Percentiles rank a stretch among this genome's conserved stretches.
phyloP scores from a whole-genome alignment of 2,888 invertebrate genomes.

The Margaritifera margaritifera region DNA sequence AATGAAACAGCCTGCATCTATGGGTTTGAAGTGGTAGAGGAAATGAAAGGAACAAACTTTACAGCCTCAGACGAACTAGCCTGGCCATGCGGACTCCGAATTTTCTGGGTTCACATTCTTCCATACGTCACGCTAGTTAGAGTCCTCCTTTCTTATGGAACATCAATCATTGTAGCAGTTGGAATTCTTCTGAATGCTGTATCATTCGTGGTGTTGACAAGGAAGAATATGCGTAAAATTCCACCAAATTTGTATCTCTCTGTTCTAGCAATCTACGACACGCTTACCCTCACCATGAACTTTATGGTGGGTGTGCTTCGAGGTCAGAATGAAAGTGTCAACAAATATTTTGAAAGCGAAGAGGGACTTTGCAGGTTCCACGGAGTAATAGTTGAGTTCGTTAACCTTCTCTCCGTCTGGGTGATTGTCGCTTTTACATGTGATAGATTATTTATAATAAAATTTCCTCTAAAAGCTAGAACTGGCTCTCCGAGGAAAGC shows the following conservation, averaged over 20 bases:
- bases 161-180: conserved; percentile 37
- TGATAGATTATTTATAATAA: conserved; percentile 51
- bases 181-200: conserved; percentile 45
- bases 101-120: conserved; percentile 40
- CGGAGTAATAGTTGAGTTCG: conserved; percentile 55
- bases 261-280: conserved; percentile 49
- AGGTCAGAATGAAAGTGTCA: conserved; percentile 43
- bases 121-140: conserved; percentile 48
- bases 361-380: conserved; percentile 52
- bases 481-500: conserved; percentile 37
- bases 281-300: conserved; percentile 45
- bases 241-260: conserved; percentile 53
- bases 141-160: conserved; percentile 50
- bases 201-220: conserved; percentile 42
- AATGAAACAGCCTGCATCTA: no score
- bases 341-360: conserved; percentile 43
- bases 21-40: conserved; percentile 37
- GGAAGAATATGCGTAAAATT: conserved; percentile 46
- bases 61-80: conserved; percentile 33
- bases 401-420: conserved; percentile 56
- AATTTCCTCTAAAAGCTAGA: conserved; percentile 51
- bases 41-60: conserved; percentile 37
- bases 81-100: conserved; percentile 53
- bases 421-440: conserved; percentile 51
- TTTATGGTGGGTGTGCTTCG: conserved; percentile 57